A percentile compares a stretch with the other conserved stretches of the same genome.
phyloP scores from a whole-genome alignment of 2,888 invertebrate genomes.

The Parascotia fuliginaria region DNA sequence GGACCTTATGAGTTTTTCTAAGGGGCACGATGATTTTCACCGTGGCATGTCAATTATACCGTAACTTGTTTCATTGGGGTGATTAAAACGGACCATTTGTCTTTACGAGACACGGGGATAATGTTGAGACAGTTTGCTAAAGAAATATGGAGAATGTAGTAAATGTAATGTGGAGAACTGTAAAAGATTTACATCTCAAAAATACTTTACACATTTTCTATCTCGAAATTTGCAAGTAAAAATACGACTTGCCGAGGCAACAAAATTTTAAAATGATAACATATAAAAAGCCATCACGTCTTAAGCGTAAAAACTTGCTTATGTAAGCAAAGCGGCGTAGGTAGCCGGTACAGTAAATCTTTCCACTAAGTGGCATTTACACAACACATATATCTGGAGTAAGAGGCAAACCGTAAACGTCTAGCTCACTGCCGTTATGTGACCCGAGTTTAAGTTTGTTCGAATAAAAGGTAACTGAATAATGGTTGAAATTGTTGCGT shows the following conservation, averaged over 20 bases:
- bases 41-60: conserved; percentile 57
- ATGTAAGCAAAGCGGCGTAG: conserved; percentile 47
- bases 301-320: conserved; percentile 40
- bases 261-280: conserved; percentile 38
- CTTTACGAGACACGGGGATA: conserved; percentile 25
- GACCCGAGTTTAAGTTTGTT: conserved; percentile 48
- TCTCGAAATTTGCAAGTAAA: conserved; percentile 1
- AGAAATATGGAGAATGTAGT: neutral
- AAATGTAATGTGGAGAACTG: neutral
- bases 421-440: conserved; percentile 53
- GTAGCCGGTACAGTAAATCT: conserved; percentile 74
- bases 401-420: conserved; percentile 80
- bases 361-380: conserved; percentile 79
- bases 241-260: neutral
- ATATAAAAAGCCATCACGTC: conserved; percentile 41
- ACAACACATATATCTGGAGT: conserved; percentile 70
- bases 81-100: conserved; percentile 45
- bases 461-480: conserved; percentile 27
- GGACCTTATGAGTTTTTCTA: conserved; percentile 78
- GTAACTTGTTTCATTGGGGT: conserved; percentile 44
- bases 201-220: too few species aligned
- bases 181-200: too few species aligned
- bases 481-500: conserved; percentile 16
- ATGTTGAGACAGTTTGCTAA: conserved; percentile 1
- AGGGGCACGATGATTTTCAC: conserved; percentile 65